Conservation (phyloP, 2,113 vertebrate species). For the Odontophorus gujanensis region DNA sequence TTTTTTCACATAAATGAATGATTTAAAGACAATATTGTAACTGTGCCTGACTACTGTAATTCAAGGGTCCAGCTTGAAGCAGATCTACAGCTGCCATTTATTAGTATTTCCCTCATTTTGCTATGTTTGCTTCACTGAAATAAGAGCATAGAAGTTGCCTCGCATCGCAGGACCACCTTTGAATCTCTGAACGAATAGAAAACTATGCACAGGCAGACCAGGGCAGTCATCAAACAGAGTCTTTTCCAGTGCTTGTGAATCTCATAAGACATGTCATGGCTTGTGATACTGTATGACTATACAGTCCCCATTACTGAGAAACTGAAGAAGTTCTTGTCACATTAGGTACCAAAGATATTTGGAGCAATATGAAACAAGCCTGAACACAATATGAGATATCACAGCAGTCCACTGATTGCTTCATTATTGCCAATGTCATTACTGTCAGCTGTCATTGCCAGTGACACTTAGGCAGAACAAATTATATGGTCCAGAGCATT, state of each 20-base stretch:
- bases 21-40: not conserved
- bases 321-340: not conserved
- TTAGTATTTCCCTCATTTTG: not conserved
- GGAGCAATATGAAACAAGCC: not conserved
- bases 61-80: not conserved
- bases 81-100: not conserved
- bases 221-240: not conserved
- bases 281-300: not conserved
- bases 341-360: not conserved
- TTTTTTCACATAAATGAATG: not conserved
- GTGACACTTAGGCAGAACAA: not conserved
- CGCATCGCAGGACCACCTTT: not conserved
- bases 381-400: not conserved
- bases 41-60: not conserved
- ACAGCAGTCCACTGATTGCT: not conserved
- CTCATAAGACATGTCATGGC: not conserved
- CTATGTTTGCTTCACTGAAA: not conserved
- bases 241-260: not conserved
- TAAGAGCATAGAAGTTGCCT: not conserved
- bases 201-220: not conserved
- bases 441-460: not conserved
- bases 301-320: not conserved
- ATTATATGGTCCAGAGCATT: not conserved
- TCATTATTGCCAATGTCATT: not conserved
- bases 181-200: not conserved